These are phyloP conservation scores for Hystrix brachyura DNA, from an alignment of 2,113 vertebrate genomes.

Conservation along the genomic window DNA sequence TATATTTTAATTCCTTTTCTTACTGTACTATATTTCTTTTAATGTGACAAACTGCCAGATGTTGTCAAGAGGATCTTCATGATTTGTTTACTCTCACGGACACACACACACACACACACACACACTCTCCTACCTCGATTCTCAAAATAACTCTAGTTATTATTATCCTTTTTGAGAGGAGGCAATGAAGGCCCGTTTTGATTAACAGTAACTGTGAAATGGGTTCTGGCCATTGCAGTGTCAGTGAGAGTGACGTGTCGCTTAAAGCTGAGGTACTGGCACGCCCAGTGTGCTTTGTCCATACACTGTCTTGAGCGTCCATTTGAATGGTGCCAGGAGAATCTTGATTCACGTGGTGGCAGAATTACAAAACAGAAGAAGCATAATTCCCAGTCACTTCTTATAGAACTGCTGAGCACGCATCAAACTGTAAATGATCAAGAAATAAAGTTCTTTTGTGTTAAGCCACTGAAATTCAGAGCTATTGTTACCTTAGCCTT, in stretches of 20 bases:
- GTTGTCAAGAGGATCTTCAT: neutral
- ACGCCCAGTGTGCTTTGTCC: neutral
- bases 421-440: neutral
- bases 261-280: too few relatives aligned
- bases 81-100: neutral
- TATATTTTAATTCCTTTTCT: neutral
- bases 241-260: neutral
- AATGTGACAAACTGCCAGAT: neutral
- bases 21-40: neutral
- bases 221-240: neutral
- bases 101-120: neutral
- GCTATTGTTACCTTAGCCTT: neutral
- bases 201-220: neutral
- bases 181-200: neutral
- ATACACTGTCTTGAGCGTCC: neutral
- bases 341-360: neutral
- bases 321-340: neutral
- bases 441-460: neutral
- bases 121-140: neutral
- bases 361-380: neutral
- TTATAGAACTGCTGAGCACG: neutral
- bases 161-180: neutral
- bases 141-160: neutral
- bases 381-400: neutral
- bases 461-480: neutral